Conservation (phyloP, 53 echinoderm and acorn worm genomes). For the Glandiceps talaboti region DNA sequence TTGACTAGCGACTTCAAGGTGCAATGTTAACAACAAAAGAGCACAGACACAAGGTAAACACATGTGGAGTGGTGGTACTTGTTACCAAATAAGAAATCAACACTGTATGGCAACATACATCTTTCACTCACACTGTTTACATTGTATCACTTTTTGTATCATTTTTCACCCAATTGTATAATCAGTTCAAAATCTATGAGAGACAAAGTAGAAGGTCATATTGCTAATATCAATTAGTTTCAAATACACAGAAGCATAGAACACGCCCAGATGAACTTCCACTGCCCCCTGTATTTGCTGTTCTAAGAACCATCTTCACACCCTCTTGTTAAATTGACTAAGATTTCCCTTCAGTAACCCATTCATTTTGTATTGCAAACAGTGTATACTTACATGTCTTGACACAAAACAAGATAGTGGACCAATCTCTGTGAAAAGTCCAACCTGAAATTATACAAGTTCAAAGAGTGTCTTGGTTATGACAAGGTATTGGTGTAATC, state of each 20-base stretch:
- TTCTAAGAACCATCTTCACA: neutral
- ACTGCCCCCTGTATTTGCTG: neutral
- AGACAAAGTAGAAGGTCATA: no score
- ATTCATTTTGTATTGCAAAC: no score
- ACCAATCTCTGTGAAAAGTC: conserved; percentile 95
- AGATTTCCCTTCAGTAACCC: no score
- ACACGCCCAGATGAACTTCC: neutral
- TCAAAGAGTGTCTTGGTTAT: no score
- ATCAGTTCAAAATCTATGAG: no score
- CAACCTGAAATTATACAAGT: conserved; percentile 67
- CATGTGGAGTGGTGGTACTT: neutral
- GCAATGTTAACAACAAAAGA: neutral
- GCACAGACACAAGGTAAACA: neutral
- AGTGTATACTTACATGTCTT: conserved; percentile 97
- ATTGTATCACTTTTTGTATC: no score
- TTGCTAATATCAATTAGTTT: neutral
- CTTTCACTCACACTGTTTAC: no score
- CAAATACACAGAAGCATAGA: neutral
- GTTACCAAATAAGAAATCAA: no score
- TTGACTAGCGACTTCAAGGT: neutral
- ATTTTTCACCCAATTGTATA: no score
- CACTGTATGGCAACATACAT: no score
- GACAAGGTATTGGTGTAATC: no score
- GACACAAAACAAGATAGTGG: conserved; percentile 95
- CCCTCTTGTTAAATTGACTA: no score